These are phyloP conservation scores for Leucoraja ocellata DNA, from an alignment of 2,797 vertebrate genomes.

Conservation along the genomic window DNA sequence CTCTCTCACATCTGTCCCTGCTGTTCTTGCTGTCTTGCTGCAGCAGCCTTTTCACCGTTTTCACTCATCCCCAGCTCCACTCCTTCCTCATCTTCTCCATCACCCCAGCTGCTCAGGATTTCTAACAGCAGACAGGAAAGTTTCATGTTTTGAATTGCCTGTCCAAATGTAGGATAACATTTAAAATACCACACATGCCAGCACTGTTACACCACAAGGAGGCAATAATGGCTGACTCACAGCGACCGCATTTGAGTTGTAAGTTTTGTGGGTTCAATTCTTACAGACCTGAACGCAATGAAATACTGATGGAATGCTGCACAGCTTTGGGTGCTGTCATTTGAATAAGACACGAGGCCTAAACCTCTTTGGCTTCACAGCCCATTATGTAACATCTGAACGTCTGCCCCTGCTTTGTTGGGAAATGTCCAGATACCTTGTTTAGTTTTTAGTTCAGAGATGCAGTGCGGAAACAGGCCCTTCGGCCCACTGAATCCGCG, in stretches of 20 bases:
- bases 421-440: too few relatives aligned
- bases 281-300: not conserved
- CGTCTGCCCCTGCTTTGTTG: too few relatives aligned
- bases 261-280: not conserved
- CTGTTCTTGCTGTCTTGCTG: not conserved
- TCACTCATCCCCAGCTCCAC: not conserved
- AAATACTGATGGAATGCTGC: not conserved
- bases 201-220: not conserved
- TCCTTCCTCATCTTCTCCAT: not conserved
- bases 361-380: too few relatives aligned
- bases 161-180: not conserved
- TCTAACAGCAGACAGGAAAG: not conserved
- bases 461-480: too few relatives aligned
- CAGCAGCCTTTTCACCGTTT: not conserved
- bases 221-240: not conserved
- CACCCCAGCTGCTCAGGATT: not conserved
- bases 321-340: not conserved
- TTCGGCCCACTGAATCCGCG: too few relatives aligned
- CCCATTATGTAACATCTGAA: too few relatives aligned
- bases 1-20: not conserved
- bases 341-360: not conserved
- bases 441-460: too few relatives aligned
- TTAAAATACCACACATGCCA: not conserved
- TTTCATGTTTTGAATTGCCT: not conserved
- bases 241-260: not conserved